Percentiles rank a stretch among this genome's conserved stretches.
Evolutionary conservation across 2,797 vertebrate species (phyloP).

Genomic region (Phrynocephalus forsythii): DNA sequence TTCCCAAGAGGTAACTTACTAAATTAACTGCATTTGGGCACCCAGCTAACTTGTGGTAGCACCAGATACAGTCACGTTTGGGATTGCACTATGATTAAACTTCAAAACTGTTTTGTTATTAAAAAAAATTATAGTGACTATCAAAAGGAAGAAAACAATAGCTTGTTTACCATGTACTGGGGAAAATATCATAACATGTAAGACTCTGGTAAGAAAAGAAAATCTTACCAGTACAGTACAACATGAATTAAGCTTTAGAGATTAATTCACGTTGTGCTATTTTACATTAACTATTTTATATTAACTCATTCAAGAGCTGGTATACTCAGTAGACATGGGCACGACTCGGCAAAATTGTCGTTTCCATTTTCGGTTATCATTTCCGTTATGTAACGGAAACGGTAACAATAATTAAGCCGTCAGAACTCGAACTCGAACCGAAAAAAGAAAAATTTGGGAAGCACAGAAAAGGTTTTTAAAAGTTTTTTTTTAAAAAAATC

Average conservation of each 20-base stretch:
- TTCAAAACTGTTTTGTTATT: constrained; percentile 15
- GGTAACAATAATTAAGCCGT: no score
- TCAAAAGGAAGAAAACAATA: neutral
- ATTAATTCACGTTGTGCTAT: neutral
- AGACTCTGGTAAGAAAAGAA: neutral
- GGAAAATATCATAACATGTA: neutral
- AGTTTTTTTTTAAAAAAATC: no score
- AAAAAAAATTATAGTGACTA: constrained; percentile 13
- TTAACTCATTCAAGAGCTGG: neutral
- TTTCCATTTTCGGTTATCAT: no score
- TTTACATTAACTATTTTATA: neutral
- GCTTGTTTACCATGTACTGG: neutral
- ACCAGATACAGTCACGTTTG: constrained; percentile 22
- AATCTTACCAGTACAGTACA: neutral
- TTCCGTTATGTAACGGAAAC: no score
- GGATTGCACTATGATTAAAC: neutral
- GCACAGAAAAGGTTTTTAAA: no score
- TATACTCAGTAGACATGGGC: no score
- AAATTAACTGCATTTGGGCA: constrained; percentile 1
- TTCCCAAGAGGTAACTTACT: neutral
- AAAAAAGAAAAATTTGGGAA: no score
- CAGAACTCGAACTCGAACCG: no score
- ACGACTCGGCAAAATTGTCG: no score
- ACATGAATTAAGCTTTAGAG: neutral
- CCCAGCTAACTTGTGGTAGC: accelerated